Evolutionary conservation across 2,888 invertebrate species (phyloP), one percentile per base, ranked within the genome.

Genomic region (Chrysopilus asiliformis): DNA sequence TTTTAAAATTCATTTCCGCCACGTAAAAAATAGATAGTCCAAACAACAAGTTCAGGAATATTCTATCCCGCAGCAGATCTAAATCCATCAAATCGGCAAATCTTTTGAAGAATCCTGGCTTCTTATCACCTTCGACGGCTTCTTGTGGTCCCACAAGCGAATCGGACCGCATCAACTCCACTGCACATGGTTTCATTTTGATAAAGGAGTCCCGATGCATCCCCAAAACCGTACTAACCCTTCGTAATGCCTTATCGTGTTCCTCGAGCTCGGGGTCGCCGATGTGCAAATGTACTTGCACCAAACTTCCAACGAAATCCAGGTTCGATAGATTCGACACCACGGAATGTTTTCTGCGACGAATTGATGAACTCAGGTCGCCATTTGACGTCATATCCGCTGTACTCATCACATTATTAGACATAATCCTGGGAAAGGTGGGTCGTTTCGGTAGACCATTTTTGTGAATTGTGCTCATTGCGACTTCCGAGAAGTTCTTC

Each of bases 21-120:
- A 78, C 76, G 65, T 79, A 80, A 60, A 78, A 79, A 26, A 79
- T 68, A 24, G 79, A 78, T 35, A 79, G 64, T 6, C 79, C 80
- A 40, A 79, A 72, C 43, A 79, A 68, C 49, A 80, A 68, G 55
- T 80, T 80, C 53, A 80, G 65, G 61, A 78, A 80, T 38, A 75
- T 73, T 55, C 73, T 74, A 62, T 79, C 79, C 64, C 75, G 77
- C 35, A 80, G 59, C 50, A 80, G 62, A 57, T 76, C 78, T 43
- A 80, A 68, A 55, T 80, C 79, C 71, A 80, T 75, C 18, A 79
- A 65, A 26, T 67, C 68, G 41, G 76, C 71, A 49, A 79, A 73
- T 42, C 67, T 67, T 45, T 57, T 64, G 45, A 71, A 56, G 46
- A 68, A 72, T n/a, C 67, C 64, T 18, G 57, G 57, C 36, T 56